Evolutionary conservation across 2,113 vertebrate genomes (phyloP).

Genomic region (Mystacornis crossleyi): DNA sequence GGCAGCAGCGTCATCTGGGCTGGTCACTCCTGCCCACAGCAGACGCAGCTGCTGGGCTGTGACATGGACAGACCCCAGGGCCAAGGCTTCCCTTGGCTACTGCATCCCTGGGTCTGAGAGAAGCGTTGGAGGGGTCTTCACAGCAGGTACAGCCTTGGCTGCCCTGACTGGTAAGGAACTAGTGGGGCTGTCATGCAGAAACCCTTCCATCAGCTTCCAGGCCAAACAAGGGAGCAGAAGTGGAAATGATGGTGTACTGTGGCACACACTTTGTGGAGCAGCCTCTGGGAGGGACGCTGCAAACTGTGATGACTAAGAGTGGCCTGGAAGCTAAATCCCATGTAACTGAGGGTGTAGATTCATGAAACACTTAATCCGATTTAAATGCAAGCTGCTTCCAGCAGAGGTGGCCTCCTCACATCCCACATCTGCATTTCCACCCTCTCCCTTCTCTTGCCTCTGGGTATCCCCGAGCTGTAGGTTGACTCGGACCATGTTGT

Average conservation of each 20-base stretch:
- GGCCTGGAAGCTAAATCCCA: background rate
- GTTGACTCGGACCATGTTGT: background rate
- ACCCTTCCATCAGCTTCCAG: background rate
- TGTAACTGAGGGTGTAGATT: background rate
- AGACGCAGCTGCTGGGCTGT: background rate
- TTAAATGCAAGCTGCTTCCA: background rate
- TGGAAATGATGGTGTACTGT: background rate
- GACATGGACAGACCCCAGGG: background rate
- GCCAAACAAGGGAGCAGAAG: background rate
- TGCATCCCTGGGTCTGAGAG: background rate
- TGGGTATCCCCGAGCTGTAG: rapidly evolving
- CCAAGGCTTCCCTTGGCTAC: background rate
- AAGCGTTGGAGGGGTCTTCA: background rate
- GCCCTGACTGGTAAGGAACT: background rate
- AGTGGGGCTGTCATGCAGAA: background rate
- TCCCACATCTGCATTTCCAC: background rate
- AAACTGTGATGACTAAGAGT: background rate
- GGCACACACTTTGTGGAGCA: background rate
- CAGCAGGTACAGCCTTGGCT: background rate
- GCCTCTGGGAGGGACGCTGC: background rate
- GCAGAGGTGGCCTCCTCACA: background rate
- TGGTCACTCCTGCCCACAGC: background rate
- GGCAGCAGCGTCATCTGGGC: background rate
- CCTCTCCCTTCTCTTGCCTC: background rate
- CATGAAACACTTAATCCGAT: background rate